A percentile compares a stretch with the other conserved stretches of the same genome.
Evolutionary conservation across 2,888 invertebrate genomes (phyloP).

Genomic region (Kryphioiulus occultus): DNA sequence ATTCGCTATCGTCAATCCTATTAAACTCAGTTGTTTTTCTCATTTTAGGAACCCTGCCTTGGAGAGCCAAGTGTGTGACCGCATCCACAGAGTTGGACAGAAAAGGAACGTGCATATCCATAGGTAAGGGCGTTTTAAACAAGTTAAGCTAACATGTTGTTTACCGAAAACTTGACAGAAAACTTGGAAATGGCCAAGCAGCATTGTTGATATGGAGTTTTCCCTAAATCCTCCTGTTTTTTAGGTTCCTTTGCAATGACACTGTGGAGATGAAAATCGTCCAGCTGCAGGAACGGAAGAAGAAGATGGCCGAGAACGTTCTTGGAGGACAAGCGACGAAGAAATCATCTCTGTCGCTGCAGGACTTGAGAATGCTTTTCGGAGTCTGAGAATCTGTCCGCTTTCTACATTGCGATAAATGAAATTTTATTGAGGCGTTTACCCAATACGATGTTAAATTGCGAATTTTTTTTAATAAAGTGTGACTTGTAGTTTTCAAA

Average conservation of each 20-base stretch:
- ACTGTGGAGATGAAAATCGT: slow-evolving; percentile 90
- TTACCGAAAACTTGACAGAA: too few species aligned
- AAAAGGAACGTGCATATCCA: slow-evolving; percentile 80
- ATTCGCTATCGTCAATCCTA: too few species aligned
- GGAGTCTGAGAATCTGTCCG: background rate
- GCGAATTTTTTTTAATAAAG: too few species aligned
- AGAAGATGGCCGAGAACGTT: slow-evolving; percentile 78
- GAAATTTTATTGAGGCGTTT: background rate
- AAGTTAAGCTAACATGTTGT: background rate
- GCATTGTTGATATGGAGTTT: too few species aligned
- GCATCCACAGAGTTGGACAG: slow-evolving; percentile 92
- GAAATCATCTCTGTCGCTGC: slow-evolving; percentile 68
- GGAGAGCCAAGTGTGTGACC: slow-evolving; percentile 92
- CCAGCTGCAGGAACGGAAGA: slow-evolving; percentile 79
- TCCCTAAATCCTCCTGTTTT: slow-evolving; percentile 53
- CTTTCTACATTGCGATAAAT: background rate
- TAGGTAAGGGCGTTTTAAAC: slow-evolving; percentile 67
- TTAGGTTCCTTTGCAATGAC: slow-evolving; percentile 79
- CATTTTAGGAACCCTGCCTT: slow-evolving; percentile 81
- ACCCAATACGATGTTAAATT: too few species aligned
- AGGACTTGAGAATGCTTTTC: slow-evolving; percentile 71
- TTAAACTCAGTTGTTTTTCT: too few species aligned
- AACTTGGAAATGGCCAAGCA: too few species aligned
- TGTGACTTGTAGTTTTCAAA: too few species aligned
- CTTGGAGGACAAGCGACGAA: slow-evolving; percentile 66